Conservation (phyloP, 2,888 invertebrate species). For the Siphonodentalium dalli region DNA sequence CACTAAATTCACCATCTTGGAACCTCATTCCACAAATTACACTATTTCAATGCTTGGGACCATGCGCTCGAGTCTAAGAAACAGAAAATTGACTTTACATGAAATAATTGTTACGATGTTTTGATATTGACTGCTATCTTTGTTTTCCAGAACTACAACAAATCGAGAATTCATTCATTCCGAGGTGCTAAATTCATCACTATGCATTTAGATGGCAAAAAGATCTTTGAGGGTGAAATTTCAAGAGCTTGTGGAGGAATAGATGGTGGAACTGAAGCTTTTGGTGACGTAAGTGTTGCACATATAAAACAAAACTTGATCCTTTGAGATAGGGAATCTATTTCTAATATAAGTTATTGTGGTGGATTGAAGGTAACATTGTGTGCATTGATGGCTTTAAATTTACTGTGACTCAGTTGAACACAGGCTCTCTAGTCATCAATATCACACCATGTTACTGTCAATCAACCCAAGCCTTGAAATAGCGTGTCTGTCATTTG, state of each 20-base stretch:
- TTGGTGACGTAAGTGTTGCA: constrained; percentile 66
- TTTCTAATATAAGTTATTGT: background rate
- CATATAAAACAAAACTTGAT: too few relatives aligned
- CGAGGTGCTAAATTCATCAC: constrained; percentile 78
- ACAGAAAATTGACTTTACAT: too few relatives aligned
- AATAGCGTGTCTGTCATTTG: too few relatives aligned
- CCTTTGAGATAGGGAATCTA: background rate
- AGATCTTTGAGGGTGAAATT: constrained; percentile 83
- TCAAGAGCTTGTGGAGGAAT: constrained; percentile 80
- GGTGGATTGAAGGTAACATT: too few relatives aligned
- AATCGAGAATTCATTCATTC: constrained; percentile 83
- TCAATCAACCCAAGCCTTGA: background rate
- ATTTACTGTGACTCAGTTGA: background rate
- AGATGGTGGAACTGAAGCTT: constrained; percentile 73
- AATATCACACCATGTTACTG: too few relatives aligned
- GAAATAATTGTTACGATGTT: too few relatives aligned
- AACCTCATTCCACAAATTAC: too few relatives aligned
- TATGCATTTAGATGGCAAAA: constrained; percentile 74
- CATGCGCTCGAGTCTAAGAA: too few relatives aligned
- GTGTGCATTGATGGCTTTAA: background rate
- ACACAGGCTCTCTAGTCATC: background rate
- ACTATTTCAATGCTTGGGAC: too few relatives aligned
- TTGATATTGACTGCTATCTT: too few relatives aligned
- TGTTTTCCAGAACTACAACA: constrained; percentile 80
- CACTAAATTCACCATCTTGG: too few relatives aligned